Base-by-base conservation (phyloP, 2,113 vertebrate species). In the Sciurus niger region DNA sequence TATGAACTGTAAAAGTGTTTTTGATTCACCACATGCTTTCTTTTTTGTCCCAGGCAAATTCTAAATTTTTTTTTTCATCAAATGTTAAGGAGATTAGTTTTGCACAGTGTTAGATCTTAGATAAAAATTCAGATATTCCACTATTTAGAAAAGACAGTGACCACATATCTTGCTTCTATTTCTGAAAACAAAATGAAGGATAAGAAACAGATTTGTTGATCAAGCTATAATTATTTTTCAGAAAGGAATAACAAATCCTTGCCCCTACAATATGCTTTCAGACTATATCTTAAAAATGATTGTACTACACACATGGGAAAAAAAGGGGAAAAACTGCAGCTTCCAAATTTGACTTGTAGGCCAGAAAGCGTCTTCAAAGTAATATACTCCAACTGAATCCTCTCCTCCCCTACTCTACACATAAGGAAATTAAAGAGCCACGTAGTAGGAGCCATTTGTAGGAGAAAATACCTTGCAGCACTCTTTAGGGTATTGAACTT, bases 361-460 rank as follows among this genome's bases (percentile, higher is more conserved):
- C 28, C 46, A 43, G 51, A 89, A 93, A 90, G 32, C 28, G 85
- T 34, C 40, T 30, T 65, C 68, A 74, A 94, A 92, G 95, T 84
- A 79, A 74, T 8, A 84, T 10, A 79, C n/a, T 76, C 37, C 18
- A 93, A 80, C 34, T 28, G 53, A 73, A 25, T 3, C 6, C 51
- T 76, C n/a, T 80, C 48, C 43, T 94, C 25, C 40, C 37, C n/a
- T 40, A 32, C 74, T 84, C 79, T 32, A 93, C 30, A 63, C 17
- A 48, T 53, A 82, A 89, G 34, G 24, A 90, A 93, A 89, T 92
- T 53, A 92, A 68, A 96, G 78, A 89, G 28, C 43, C 89, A 88
- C 48, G 46, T 60, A 90, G 84, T 92, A 77, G 43, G 24, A 72
- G 32, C 22, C 76, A 88, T 14, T 90, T 68, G 76, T 10, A 82